Percentiles rank a stretch among this genome's conserved stretches.
Evolutionary conservation across 2,888 invertebrate genomes (phyloP).

Genomic region (Leptinotarsa juncta): DNA sequence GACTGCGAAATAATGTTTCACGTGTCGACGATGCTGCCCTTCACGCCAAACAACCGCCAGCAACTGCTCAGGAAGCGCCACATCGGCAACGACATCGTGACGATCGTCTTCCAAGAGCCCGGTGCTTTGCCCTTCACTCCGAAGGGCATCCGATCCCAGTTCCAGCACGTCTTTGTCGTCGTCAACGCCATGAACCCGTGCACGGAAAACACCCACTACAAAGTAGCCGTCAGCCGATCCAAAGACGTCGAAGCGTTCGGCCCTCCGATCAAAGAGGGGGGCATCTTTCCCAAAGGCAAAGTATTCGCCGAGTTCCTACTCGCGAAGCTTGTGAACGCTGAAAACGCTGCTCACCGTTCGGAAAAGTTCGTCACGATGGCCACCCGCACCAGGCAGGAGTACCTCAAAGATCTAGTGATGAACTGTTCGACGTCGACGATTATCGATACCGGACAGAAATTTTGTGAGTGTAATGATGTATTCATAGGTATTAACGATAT

Average conservation of each 20-base stretch:
- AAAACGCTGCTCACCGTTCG: constrained; percentile 95
- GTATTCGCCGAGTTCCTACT: constrained; percentile 95
- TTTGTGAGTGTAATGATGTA: constrained; percentile 73
- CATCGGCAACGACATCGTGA: constrained; percentile 98
- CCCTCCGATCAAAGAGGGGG: constrained; percentile 91
- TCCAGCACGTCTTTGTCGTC: constrained; percentile 97
- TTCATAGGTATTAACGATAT: constrained; percentile 36
- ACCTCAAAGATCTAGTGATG: constrained; percentile 90
- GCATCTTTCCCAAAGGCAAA: constrained; percentile 88
- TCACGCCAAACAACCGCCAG: constrained; percentile 94
- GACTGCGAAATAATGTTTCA: constrained; percentile 97
- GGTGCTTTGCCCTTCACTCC: constrained; percentile 94
- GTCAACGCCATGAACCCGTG: constrained; percentile 91
- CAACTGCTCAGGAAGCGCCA: constrained; percentile 94
- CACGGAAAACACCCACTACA: constrained; percentile 91
- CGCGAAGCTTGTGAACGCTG: constrained; percentile 96
- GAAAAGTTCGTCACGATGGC: constrained; percentile 98
- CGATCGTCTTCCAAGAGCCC: constrained; percentile 93
- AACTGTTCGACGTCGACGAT: constrained; percentile 85
- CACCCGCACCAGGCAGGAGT: constrained; percentile 93
- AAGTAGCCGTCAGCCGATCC: constrained; percentile 74
- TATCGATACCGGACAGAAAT: constrained; percentile 87
- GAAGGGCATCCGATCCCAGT: constrained; percentile 93
- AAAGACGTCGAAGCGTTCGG: constrained; percentile 97
- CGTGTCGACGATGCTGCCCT: constrained; percentile 95